phyloP scores from a whole-genome alignment of 2,888 invertebrate species.

The Drosophila birchii region DNA sequence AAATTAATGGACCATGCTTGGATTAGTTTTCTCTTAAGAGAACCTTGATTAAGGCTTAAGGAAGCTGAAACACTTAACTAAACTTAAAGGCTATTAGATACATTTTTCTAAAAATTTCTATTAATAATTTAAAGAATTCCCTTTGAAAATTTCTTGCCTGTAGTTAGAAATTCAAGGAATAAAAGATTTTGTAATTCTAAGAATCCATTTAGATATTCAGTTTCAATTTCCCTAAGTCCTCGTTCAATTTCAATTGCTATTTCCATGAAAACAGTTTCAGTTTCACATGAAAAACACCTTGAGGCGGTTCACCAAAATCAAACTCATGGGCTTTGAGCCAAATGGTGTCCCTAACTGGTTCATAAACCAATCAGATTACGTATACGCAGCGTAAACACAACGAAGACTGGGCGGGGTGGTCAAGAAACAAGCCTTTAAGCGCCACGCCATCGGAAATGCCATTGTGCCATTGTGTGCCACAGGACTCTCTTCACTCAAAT shows the following conservation, averaged over 20 bases:
- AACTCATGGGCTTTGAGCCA: not conserved
- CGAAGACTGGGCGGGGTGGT: not conserved
- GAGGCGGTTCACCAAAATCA: not conserved
- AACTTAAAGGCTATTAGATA: not conserved
- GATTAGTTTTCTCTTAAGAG: not conserved
- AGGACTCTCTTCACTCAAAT: not conserved
- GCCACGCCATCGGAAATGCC: constrained; percentile 14
- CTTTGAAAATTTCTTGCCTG: not conserved
- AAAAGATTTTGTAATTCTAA: not conserved
- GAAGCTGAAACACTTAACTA: not conserved
- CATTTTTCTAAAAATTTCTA: not conserved
- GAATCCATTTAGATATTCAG: not conserved
- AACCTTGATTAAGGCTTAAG: not conserved
- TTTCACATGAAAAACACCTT: constrained; percentile 7
- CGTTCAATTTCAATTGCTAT: constrained; percentile 5
- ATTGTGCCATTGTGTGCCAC: constrained; percentile 8
- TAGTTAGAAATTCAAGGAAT: not conserved
- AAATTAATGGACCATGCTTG: constrained; percentile 17
- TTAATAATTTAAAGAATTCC: not conserved
- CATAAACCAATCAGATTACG: constrained; percentile 25
- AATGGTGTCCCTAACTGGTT: constrained; percentile 5
- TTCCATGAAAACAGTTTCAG: constrained; percentile 7
- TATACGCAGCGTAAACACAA: constrained; percentile 39
- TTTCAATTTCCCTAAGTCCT: not conserved
- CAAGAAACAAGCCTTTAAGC: constrained; percentile 7